Conservation (phyloP, 2,113 vertebrate species). For the Anguilla japonica region DNA sequence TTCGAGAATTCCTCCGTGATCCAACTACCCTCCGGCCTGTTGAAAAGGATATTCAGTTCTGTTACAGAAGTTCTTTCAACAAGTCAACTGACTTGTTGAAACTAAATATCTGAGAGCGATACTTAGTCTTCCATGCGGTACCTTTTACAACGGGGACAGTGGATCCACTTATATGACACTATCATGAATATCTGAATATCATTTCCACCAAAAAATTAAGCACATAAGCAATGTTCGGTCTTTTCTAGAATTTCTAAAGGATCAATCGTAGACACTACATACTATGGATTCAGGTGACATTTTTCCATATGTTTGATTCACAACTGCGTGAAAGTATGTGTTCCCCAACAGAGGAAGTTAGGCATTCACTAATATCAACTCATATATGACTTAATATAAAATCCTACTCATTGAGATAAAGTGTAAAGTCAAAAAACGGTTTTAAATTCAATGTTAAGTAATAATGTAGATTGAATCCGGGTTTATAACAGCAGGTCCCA, state of each 20-base stretch:
- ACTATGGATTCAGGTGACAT: not conserved
- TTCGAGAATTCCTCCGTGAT: constrained; percentile 47
- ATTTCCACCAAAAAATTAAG: not conserved
- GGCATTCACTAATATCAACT: too few relatives aligned
- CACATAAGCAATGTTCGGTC: not conserved
- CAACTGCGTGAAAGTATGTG: not conserved
- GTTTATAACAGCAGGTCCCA: not conserved
- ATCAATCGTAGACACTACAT: not conserved
- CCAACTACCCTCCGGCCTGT: not conserved
- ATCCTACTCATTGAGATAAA: too few relatives aligned
- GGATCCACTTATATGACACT: not conserved
- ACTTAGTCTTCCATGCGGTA: constrained; percentile 48
- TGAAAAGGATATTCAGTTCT: not conserved
- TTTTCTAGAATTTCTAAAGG: not conserved
- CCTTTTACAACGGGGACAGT: constrained; percentile 54
- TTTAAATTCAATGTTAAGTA: too few relatives aligned
- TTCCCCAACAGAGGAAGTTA: too few relatives aligned
- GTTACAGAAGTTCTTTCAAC: not conserved
- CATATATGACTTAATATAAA: too few relatives aligned
- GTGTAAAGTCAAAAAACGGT: too few relatives aligned
- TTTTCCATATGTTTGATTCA: not conserved
- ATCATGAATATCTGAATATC: not conserved
- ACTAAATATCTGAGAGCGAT: constrained; percentile 55
- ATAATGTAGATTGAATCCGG: not conserved
- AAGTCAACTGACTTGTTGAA: constrained; percentile 55